phyloP scores from a whole-genome alignment of 2,797 vertebrate species.

The Pangasius sanitwongsei region DNA sequence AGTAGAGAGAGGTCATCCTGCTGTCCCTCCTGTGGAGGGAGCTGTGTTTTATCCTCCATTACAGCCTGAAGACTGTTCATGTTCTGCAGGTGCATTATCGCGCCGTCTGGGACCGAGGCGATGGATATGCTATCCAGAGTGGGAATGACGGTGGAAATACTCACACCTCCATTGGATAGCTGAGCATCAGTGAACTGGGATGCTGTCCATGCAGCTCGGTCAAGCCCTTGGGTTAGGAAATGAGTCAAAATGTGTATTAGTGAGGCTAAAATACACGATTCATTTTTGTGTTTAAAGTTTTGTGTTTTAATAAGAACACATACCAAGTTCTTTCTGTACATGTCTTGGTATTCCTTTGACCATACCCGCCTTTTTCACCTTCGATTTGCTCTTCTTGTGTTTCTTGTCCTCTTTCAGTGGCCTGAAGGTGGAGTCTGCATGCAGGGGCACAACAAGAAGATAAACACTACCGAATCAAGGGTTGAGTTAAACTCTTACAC shows the following conservation, averaged over 20 bases:
- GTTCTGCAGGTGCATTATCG: conserved; percentile 59
- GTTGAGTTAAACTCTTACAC: neutral
- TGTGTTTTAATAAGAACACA: conserved; percentile 27
- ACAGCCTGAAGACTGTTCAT: conserved; percentile 63
- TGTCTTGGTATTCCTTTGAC: conserved; percentile 89
- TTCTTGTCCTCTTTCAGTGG: conserved; percentile 75
- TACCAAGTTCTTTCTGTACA: conserved; percentile 91
- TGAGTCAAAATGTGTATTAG: neutral
- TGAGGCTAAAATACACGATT: neutral
- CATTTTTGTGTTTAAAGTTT: neutral
- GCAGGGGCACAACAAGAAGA: conserved; percentile 12
- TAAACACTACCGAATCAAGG: neutral
- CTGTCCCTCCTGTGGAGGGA: conserved; percentile 72
- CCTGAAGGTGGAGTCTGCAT: conserved; percentile 77
- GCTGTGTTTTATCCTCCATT: conserved; percentile 65
- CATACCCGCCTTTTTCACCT: conserved; percentile 78
- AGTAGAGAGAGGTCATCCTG: conserved; percentile 80
- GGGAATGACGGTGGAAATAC: conserved; percentile 69
- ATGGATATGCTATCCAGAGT: conserved; percentile 58
- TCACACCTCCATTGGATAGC: conserved; percentile 64
- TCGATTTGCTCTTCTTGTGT: conserved; percentile 70
- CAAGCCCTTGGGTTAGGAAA: conserved; percentile 69
- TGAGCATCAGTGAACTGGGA: conserved; percentile 63
- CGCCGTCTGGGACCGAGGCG: conserved; percentile 46
- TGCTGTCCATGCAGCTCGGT: conserved; percentile 69